Evolutionary conservation across 2,888 invertebrate genomes (phyloP), one percentile per base, ranked within the genome.

Genomic region (Noctua pronuba): DNA sequence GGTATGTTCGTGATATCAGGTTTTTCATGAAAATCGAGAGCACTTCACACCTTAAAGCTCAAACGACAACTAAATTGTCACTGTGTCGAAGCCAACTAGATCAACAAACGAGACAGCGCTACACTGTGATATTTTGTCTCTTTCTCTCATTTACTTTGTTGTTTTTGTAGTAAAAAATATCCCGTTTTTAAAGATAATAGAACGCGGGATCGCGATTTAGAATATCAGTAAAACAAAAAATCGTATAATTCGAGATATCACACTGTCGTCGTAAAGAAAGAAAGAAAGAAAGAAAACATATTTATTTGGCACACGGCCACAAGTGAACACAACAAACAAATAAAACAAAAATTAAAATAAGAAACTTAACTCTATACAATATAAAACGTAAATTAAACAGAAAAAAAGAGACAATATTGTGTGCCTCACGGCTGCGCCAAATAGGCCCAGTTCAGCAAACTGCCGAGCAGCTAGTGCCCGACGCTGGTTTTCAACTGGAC

Each of bases 161-260:
- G 72, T 73, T 10, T 73, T 64, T 73, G 31, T 2, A 52, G 49
- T 10, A 73, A 73, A 73, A 73, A 38, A 64, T 72, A n/a, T 72
- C 67, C 55, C 66, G 41, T 74, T 67, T 67, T 67, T 74, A 44
- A 4, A 67, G 73, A 64, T 62, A 72, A 72, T 49, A 38, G 49
- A 64, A 72, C 64, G 35, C 46, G 72, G 64, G 64, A 38, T 73
- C 52, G 64, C 64, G 64, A 65, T 65, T 73, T 38, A 73, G 72
- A 73, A 73, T 73, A 73, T 73, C 72, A 64, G 49, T 73, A 73
- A 73, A 73, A 73, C 28, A 18, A 73, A 73, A 73, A 38, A 64
- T 72, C 49, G 64, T 72, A 5, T 73, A 73, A 64, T 73, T 28
- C 73, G 73, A 73, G 73, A 73, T 72, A 18, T 73, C 64, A 41